phyloP scores from a whole-genome alignment of 2,797 vertebrate genomes.

The Tokudaia tokunoshimensis region DNA sequence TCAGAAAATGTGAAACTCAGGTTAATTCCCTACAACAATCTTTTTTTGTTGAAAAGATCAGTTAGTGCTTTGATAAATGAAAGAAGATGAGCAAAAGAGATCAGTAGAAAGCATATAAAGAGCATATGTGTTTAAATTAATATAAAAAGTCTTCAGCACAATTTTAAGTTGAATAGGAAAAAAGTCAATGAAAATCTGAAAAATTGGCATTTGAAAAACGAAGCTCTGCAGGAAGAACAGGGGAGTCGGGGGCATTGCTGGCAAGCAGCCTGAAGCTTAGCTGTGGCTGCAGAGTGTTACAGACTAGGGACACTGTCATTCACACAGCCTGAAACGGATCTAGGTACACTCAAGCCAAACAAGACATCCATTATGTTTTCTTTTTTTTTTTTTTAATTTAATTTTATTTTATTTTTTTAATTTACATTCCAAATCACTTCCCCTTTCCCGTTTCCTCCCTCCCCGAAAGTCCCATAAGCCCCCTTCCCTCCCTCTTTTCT shows the following conservation, averaged over 20 bases:
- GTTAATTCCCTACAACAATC: neutral
- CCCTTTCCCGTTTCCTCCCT: no score
- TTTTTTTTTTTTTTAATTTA: conserved; percentile 36
- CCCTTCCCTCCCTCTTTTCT: no score
- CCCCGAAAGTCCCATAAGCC: no score
- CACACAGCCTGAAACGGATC: neutral
- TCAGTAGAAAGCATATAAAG: neutral
- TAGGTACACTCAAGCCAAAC: conserved; percentile 18
- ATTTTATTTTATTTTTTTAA: no score
- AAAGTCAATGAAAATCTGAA: neutral
- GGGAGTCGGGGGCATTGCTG: neutral
- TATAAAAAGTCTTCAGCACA: neutral
- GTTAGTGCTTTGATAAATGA: neutral
- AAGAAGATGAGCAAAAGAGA: neutral
- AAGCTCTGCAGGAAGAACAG: neutral
- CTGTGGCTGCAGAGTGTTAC: neutral
- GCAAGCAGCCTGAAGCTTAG: neutral
- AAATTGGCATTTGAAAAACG: neutral
- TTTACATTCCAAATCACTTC: no score
- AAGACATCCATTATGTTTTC: conserved; percentile 49
- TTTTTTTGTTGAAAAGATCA: neutral
- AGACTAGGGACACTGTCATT: neutral
- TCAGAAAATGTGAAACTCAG: neutral
- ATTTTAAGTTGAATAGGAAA: conserved; percentile 32
- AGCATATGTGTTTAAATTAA: conserved; percentile 43